Percentiles rank a stretch among this genome's conserved stretches.
phyloP scores from a whole-genome alignment of 2,113 vertebrate genomes.

The Neogobius melanostomus region DNA sequence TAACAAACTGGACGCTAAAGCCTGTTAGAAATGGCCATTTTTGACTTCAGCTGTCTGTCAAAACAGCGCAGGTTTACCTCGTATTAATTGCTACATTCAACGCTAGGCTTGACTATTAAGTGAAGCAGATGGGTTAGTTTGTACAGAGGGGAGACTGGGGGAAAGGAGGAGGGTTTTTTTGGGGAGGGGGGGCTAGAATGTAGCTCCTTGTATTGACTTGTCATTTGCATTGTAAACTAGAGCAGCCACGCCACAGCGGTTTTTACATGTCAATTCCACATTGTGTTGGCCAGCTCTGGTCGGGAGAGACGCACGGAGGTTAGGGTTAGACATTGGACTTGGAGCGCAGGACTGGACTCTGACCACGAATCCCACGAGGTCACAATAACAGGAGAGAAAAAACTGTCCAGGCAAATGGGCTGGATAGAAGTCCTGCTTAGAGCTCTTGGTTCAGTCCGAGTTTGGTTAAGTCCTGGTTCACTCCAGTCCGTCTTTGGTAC shows the following conservation, averaged over 20 bases:
- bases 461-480: background rate
- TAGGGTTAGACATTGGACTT: slow-evolving; percentile 3
- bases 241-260: background rate
- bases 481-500: background rate
- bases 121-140: slow-evolving; percentile 1
- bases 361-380: background rate
- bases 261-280: slow-evolving; percentile 8
- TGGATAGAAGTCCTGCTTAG: background rate
- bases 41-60: no score
- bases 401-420: background rate
- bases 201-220: slow-evolving; percentile 1
- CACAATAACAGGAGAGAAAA: background rate
- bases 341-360: background rate
- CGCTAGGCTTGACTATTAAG: background rate
- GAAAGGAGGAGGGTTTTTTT: background rate
- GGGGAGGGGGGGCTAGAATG: background rate
- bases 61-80: no score
- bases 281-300: background rate
- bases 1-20: no score
- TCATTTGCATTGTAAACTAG: slow-evolving; percentile 10
- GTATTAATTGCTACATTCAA: background rate
- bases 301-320: background rate
- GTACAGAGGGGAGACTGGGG: background rate
- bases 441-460: background rate
- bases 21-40: no score